A percentile compares a stretch with the other conserved stretches of the same genome.
phyloP scores from a whole-genome alignment of 2,888 invertebrate genomes.

The Lasioglossum vierecki region DNA sequence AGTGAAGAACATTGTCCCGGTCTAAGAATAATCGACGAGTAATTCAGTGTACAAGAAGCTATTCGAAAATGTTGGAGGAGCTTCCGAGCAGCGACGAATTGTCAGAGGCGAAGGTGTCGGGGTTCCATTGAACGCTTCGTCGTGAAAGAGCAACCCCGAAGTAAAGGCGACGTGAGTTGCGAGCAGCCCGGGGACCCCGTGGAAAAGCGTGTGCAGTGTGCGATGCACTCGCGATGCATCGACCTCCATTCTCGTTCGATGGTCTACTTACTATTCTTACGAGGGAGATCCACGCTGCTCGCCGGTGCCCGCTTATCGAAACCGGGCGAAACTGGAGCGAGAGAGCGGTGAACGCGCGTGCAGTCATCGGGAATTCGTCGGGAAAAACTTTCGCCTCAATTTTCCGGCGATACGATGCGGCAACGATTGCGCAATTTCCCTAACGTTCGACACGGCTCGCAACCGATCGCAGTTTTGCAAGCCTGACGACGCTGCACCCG shows the following conservation, averaged over 20 bases:
- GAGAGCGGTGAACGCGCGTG: slow-evolving; percentile 15
- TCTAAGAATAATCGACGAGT: not conserved
- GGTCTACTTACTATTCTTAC: slow-evolving; percentile 66
- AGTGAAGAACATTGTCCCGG: not conserved
- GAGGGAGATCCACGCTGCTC: slow-evolving; percentile 22
- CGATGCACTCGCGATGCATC: slow-evolving; percentile 41
- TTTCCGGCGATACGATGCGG: not conserved
- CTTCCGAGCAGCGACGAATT: not conserved
- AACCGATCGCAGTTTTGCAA: not conserved
- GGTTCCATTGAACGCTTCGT: not conserved
- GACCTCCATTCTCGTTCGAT: slow-evolving; percentile 57
- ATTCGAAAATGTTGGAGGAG: not conserved
- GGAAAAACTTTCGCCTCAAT: not conserved
- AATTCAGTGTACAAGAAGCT: not conserved
- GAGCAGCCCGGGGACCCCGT: not conserved
- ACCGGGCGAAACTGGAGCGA: slow-evolving; percentile 45
- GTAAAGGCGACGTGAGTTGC: not conserved
- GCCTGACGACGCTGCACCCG: too few species aligned
- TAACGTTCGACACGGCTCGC: not conserved
- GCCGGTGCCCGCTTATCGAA: slow-evolving; percentile 42
- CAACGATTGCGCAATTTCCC: not conserved
- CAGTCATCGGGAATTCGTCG: not conserved
- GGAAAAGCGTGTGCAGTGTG: slow-evolving; percentile 22
- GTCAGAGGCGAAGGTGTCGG: not conserved
- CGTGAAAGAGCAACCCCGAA: slow-evolving; percentile 15